Evolutionary conservation across 2,113 vertebrate species (phyloP).

Genomic region (Promerops cafer): DNA sequence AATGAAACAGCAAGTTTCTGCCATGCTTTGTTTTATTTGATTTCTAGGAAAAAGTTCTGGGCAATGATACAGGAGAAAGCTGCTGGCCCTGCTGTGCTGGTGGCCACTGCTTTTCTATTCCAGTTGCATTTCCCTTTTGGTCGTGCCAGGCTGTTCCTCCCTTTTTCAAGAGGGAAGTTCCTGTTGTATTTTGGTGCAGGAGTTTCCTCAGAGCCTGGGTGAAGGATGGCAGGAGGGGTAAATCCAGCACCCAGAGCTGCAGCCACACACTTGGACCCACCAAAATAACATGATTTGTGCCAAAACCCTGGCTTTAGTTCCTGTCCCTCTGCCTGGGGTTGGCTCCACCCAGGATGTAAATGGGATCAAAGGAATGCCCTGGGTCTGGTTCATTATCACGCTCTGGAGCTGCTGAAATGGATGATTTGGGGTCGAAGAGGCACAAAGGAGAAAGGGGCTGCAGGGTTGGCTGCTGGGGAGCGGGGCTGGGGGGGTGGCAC

Average conservation of each 20-base stretch:
- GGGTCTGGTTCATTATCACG: not conserved
- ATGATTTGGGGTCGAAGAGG: not conserved
- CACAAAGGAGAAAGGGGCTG: not conserved
- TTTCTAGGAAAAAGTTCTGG: not conserved
- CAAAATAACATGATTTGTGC: accelerated
- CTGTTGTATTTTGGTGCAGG: not conserved
- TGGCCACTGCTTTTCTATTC: not conserved
- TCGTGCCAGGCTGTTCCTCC: not conserved
- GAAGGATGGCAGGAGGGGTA: not conserved
- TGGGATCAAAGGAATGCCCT: not conserved
- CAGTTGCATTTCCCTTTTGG: accelerated
- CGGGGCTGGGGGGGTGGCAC: not conserved
- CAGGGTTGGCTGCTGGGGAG: not conserved
- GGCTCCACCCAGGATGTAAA: not conserved
- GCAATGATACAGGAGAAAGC: not conserved
- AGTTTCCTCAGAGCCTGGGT: not conserved
- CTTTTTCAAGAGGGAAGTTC: not conserved
- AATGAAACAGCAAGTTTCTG: not conserved
- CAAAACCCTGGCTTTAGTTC: not conserved
- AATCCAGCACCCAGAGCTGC: not conserved
- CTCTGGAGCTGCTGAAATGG: not conserved
- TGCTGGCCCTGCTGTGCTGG: not conserved
- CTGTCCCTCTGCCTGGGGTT: not conserved
- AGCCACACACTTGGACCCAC: not conserved
- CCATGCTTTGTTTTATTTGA: not conserved